Conservation (phyloP, 2,113 vertebrate genomes). For the Chelonoidis abingdonii region DNA sequence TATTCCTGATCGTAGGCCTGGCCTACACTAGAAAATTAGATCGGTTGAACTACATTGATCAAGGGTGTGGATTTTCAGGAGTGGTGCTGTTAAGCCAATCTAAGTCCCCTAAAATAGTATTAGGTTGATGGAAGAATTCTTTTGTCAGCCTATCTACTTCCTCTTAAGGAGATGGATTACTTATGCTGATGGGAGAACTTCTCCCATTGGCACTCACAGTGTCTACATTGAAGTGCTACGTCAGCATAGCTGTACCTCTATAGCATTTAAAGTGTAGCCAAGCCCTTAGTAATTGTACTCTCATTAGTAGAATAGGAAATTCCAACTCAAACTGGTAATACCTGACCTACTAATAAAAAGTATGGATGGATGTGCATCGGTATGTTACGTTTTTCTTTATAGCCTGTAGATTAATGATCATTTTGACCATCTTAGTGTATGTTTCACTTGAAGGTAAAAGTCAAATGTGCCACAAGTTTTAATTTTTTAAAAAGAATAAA, state of each 20-base stretch:
- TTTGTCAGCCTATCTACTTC: neutral
- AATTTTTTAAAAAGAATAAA: neutral
- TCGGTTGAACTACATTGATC: neutral
- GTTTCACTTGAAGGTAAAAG: neutral
- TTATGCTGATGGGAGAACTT: neutral
- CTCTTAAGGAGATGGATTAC: neutral
- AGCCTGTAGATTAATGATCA: neutral
- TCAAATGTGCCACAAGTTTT: neutral
- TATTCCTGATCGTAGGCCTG: neutral
- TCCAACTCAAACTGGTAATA: rapidly evolving
- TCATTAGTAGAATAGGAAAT: neutral
- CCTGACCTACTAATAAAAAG: neutral
- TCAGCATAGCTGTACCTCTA: neutral
- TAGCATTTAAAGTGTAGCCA: neutral
- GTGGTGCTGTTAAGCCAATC: neutral
- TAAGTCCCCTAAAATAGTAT: no score
- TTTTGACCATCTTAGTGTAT: neutral
- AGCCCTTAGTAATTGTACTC: neutral
- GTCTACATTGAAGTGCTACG: neutral
- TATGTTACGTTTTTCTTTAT: neutral
- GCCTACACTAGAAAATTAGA: neutral
- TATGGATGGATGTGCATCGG: neutral
- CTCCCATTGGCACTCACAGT: neutral
- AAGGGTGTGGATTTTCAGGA: neutral
- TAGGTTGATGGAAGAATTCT: no score